These are phyloP conservation scores for Eupithecia dodoneata DNA, from an alignment of 2,888 invertebrate species.

Conservation along the genomic window DNA sequence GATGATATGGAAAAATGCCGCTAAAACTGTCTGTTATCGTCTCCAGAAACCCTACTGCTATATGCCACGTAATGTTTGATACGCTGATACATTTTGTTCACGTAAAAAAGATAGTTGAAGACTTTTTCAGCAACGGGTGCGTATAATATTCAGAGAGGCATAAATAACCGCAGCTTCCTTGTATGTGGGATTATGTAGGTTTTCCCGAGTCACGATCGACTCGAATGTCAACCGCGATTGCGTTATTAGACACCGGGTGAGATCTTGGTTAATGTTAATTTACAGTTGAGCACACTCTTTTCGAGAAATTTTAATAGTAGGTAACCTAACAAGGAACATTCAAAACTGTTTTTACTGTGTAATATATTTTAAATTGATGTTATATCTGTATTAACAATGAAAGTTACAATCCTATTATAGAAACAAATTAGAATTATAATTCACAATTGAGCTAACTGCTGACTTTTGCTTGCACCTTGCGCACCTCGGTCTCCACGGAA, in stretches of 20 bases:
- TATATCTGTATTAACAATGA: too few relatives aligned
- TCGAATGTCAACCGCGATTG: conserved; percentile 75
- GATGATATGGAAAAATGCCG: conserved; percentile 69
- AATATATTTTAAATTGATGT: too few relatives aligned
- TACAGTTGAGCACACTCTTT: background rate
- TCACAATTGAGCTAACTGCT: too few relatives aligned
- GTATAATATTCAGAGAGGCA: conserved; percentile 54
- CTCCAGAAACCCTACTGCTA: conserved; percentile 52
- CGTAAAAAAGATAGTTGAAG: conserved; percentile 8
- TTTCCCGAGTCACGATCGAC: conserved; percentile 59
- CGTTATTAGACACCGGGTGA: conserved; percentile 53
- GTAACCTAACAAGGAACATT: background rate
- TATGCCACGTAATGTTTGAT: conserved; percentile 54
- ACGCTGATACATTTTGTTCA: conserved; percentile 18
- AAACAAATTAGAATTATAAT: too few relatives aligned
- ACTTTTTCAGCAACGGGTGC: background rate
- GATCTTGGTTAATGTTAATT: background rate
- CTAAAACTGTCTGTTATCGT: conserved; percentile 67
- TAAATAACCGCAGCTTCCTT: conserved; percentile 74
- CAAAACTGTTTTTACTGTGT: too few relatives aligned
- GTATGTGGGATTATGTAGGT: conserved; percentile 66
- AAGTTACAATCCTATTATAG: too few relatives aligned
- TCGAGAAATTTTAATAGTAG: background rate
- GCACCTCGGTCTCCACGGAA: too few relatives aligned
- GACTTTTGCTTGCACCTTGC: too few relatives aligned